Evolutionary conservation across 2,888 invertebrate species (phyloP), one percentile per base, ranked within the genome.

Genomic region (Iphiclides podalirius): DNA sequence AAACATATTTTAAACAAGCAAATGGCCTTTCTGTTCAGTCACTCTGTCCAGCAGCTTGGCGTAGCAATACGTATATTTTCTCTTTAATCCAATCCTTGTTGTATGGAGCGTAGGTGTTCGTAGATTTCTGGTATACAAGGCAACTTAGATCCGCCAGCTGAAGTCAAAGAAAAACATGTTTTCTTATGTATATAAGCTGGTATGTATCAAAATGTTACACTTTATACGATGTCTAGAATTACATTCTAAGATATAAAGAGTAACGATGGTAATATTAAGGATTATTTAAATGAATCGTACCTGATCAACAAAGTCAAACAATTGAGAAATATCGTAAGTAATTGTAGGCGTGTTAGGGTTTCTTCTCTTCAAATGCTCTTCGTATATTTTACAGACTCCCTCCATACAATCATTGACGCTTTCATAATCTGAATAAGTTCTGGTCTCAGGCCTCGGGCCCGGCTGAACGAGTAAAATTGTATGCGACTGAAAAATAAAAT

Each of bases 61-160:
- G 94, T 55, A 99, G 86, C 65, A 99, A 86, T 2, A 98, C 95
- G 73, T 98, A 99, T 57, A 99, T 98, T 78, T 99, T 98, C 76
- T 99, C 98, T 80, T 99, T 99, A 51, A 99, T 97, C 98, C 98
- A 99, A 68, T 98, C 98, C 87, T 99, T 99, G 79, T 98, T 98
- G 86, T 98, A 98, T 0, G 99, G 99, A 1, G 97, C 96, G 70
- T 99, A 99, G 0, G 97, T 97, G 70, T 97, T 97, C 34, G 96
- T 96, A 4, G 95, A 94, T 75, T 98, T 98, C 85, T 98, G 96
- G 79, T 97, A 98, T 54, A 99, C 99, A 53, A 99, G 88, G 72
- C 99, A 98, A 64, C 97, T 97, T 41, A 99, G 91, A 75, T 99
- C 99, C 14, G 96, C 93, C 40, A 99, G 89, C 86, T 94, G 79